Evolutionary conservation across 2,888 invertebrate genomes (phyloP), one percentile per base, ranked within the genome.

Genomic region (Drosophila sordidula): DNA sequence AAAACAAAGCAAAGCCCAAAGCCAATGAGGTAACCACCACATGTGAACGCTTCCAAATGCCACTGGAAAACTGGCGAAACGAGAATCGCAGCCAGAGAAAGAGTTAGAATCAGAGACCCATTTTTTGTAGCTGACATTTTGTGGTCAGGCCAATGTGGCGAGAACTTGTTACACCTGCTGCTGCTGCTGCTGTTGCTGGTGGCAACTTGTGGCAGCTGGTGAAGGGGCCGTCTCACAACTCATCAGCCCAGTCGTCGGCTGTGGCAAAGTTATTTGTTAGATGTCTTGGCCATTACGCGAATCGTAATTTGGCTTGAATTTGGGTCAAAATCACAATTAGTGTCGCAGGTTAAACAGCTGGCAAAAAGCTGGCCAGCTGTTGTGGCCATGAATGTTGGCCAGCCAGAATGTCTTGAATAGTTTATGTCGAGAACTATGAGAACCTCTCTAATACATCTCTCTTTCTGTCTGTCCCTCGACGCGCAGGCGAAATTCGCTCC

Each of bases 401-500:
- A 16, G 32, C 29, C 25, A 22, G 16, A 8, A 18, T 18, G 18
- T 18, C 34, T 41, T 47, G 18, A 34, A 55, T n/a, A 34, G 66
- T 45, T 70, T 18, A 34, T 38, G 51, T 64, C 52, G 65, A 38
- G 2, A 32, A 16, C 12, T 29, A 14, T 34, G 4, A 12, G 4
- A 6, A 4, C 9, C 9, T 14, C 36, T 16, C 36, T 59, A 16
- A 57, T n/a, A 2, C 22, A 36, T 14, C 11, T 32, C 6, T 41
- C 3, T 12, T 0, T 29, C 34, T 32, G 4, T 32, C 32, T n/a
- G n/a, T 36, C 4, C 9, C 3, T 18, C 16, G 2, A 8, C 44
- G 1, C 39, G 4, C 91, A 95, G 96, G 97, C 91, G 97, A 97
- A 93, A 96, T 96, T 79, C 94, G 97, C 91, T 96, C 96, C 90